These are phyloP conservation scores for Oryzias dopingdopingensis DNA, from an alignment of 2,797 vertebrate species.

Conservation along the genomic window DNA sequence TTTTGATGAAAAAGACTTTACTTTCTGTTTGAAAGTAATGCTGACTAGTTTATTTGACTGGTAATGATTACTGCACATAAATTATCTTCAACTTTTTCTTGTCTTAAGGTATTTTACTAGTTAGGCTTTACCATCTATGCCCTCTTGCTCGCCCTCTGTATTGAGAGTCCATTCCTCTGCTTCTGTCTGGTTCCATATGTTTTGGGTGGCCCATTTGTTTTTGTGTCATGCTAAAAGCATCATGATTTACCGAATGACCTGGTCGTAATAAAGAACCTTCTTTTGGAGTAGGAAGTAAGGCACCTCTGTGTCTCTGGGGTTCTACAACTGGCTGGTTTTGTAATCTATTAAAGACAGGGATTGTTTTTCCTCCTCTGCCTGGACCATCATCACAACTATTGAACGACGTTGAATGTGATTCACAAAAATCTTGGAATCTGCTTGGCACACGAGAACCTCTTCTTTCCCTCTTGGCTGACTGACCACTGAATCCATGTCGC, in stretches of 20 bases:
- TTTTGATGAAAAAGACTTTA: too few relatives aligned
- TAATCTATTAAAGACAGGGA: slow-evolving; percentile 71
- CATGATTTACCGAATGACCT: slow-evolving; percentile 63
- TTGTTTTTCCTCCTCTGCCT: slow-evolving; percentile 67
- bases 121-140: slow-evolving; percentile 42
- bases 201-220: slow-evolving; percentile 37
- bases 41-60: too few relatives aligned
- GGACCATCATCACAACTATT: slow-evolving; percentile 45
- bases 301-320: slow-evolving; percentile 77
- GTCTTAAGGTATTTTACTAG: slow-evolving; percentile 51
- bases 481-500: slow-evolving; percentile 18
- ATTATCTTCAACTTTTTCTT: too few relatives aligned
- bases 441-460: slow-evolving; percentile 28
- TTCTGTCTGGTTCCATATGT: slow-evolving; percentile 72
- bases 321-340: slow-evolving; percentile 65
- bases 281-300: slow-evolving; percentile 88
- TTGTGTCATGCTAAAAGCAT: slow-evolving; percentile 55
- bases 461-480: slow-evolving; percentile 13
- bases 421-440: slow-evolving; percentile 37
- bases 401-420: slow-evolving; percentile 39
- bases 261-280: slow-evolving; percentile 67
- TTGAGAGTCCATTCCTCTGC: slow-evolving; percentile 64
- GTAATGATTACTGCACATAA: too few relatives aligned
- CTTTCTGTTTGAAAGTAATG: too few relatives aligned
- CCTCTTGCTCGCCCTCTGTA: slow-evolving; percentile 58